phyloP scores from a whole-genome alignment of 2,113 vertebrate species.

The Centropristis striata region DNA sequence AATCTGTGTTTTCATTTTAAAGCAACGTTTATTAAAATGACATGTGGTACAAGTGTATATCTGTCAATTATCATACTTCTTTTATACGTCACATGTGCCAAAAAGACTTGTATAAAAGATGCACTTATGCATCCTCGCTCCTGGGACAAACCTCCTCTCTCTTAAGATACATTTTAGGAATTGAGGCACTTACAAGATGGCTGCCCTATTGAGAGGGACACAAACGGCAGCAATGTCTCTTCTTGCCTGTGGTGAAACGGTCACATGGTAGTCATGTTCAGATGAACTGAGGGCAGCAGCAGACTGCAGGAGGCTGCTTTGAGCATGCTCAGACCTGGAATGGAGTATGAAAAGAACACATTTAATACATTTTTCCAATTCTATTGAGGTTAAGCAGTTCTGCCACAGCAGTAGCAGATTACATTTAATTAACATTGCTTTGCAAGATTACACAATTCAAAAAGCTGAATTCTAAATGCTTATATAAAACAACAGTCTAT shows the following conservation, averaged over 20 bases:
- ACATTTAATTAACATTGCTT: not conserved
- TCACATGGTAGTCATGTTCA: slow-evolving; percentile 70
- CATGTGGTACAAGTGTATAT: no score
- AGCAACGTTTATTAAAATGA: no score
- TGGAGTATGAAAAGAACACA: not conserved
- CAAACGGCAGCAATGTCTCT: slow-evolving; percentile 14
- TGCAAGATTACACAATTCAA: not conserved
- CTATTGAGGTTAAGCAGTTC: not conserved
- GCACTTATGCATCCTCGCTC: no score
- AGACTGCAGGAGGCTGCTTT: not conserved
- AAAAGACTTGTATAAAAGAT: no score
- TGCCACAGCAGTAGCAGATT: not conserved
- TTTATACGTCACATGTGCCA: no score
- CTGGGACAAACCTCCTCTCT: no score
- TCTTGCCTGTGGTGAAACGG: slow-evolving; percentile 26
- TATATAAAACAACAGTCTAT: not conserved
- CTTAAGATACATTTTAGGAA: no score
- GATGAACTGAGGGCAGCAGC: not conserved
- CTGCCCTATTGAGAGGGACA: not conserved
- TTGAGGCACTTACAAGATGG: no score
- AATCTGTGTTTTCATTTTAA: no score
- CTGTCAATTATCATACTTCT: no score
- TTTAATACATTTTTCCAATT: not conserved
- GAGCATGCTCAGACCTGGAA: not conserved
- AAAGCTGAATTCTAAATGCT: not conserved